These are phyloP conservation scores for Gandaritis pyraliata DNA, from an alignment of 2,888 invertebrate species.

Conservation along the genomic window DNA sequence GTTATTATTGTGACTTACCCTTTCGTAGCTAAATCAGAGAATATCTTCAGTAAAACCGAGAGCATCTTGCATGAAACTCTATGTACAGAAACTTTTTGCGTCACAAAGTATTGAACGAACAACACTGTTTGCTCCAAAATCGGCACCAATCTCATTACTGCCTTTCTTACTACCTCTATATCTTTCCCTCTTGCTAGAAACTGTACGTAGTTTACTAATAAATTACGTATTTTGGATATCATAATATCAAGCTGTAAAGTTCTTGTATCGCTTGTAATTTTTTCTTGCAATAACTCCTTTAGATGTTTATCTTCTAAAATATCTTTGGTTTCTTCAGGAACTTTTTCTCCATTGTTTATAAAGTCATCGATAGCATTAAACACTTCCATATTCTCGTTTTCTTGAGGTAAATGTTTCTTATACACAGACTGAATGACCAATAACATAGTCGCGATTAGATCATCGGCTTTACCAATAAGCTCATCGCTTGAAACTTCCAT, in stretches of 20 bases:
- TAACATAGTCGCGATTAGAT: conserved; percentile 67
- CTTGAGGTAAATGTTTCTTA: conserved; percentile 69
- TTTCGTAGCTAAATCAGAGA: conserved; percentile 91
- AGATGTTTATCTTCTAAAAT: conserved; percentile 86
- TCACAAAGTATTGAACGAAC: conserved; percentile 91
- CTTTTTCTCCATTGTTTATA: conserved; percentile 59
- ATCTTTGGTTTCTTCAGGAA: conserved; percentile 76
- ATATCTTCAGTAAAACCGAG: conserved; percentile 92
- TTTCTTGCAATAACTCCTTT: conserved; percentile 86
- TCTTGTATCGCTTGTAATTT: conserved; percentile 85
- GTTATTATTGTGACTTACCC: conserved; percentile 78
- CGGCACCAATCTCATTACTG: conserved; percentile 83
- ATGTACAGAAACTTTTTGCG: conserved; percentile 91
- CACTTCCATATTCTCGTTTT: conserved; percentile 61
- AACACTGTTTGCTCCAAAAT: conserved; percentile 90
- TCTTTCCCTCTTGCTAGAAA: conserved; percentile 57
- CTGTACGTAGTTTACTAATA: conserved; percentile 73
- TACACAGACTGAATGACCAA: conserved; percentile 68
- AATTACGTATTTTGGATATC: conserved; percentile 65
- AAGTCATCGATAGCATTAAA: conserved; percentile 69
- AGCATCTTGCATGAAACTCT: conserved; percentile 92
- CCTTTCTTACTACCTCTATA: conserved; percentile 58
- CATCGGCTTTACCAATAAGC: conserved; percentile 64
- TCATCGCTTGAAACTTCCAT: conserved; percentile 54
- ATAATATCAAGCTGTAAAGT: conserved; percentile 83